Base-by-base conservation (phyloP, 2,888 invertebrate species). In the Andrena flavipes region DNA sequence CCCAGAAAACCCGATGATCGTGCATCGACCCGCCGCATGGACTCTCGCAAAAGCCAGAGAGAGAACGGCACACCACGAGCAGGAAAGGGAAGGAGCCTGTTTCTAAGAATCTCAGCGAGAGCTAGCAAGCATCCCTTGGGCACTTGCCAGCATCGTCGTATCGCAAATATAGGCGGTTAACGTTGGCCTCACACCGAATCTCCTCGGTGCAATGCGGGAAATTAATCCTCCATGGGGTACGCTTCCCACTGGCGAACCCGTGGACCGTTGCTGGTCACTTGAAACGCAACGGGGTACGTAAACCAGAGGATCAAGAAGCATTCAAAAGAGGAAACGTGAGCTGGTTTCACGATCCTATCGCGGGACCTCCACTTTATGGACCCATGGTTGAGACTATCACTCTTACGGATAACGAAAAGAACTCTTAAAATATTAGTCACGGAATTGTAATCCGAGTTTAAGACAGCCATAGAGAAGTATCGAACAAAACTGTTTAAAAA, bases 1-100 rank as follows among this genome's bases (percentile, higher is more conserved):
- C 89, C 87, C 85, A 90, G 87, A 90, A 91, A 92, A 87, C 76
- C 85, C 87, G 77, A 78, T 86, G 88, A 84, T 90, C 88, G 87
- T 84, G 85, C 88, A 77, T 87, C 90, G 88, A 90, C 88, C 88
- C 59, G 84, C 60, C 42, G 77, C 79, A 74, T 71, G 72, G 69
- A 72, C 76, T 60, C 76, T 54, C 35, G 63, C 35, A 48, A 60
- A 60, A 69, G 33, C 74, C 35, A 60, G 48, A 33, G 60, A 62
- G 72, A 56, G 69, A 82, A 56, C 35, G 29, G 70, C n/a, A 42
- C 10, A 51, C 23, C 10, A 42, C 56, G 82, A 74, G 69, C 60
- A 33, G 54, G 73, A 64, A 35, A 30, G 48, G 71, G 63, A 79
- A 59, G 72, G 78, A 83, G 85, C 42, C 82, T 80, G 75, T 85